phyloP scores from a whole-genome alignment of 2,797 vertebrate genomes.

The Hephaestus fuliginosus region DNA sequence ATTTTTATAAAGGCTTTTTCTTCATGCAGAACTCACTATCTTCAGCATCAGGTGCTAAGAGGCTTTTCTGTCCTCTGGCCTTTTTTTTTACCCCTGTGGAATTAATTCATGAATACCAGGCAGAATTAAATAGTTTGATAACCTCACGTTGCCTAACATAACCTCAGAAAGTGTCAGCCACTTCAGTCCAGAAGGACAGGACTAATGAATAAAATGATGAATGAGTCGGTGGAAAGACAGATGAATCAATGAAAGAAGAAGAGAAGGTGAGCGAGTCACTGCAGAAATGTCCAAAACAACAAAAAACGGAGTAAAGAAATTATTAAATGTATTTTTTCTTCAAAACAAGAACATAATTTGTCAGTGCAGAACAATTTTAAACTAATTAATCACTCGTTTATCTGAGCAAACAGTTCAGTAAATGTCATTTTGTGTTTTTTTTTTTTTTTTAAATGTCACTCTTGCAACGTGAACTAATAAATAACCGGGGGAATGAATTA shows the following conservation, averaged over 20 bases:
- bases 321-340: neutral
- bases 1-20: neutral
- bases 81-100: neutral
- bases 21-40: neutral
- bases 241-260: neutral
- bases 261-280: neutral
- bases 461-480: conserved; percentile 5
- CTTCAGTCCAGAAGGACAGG: neutral
- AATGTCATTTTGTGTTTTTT: neutral
- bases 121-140: conserved; percentile 12
- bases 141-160: conserved; percentile 1
- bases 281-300: neutral
- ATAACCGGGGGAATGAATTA: conserved; percentile 45
- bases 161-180: neutral
- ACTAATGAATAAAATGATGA: conserved; percentile 22
- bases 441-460: neutral
- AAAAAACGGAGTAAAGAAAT: neutral
- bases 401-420: neutral
- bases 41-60: neutral
- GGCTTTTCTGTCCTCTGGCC: neutral
- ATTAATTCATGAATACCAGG: conserved; percentile 11
- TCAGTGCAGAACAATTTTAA: neutral
- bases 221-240: neutral
- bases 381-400: no score
- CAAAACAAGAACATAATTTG: neutral